Conservation (phyloP, 92 coral and sea anemone genomes). For the Epizoanthus rinbou region DNA sequence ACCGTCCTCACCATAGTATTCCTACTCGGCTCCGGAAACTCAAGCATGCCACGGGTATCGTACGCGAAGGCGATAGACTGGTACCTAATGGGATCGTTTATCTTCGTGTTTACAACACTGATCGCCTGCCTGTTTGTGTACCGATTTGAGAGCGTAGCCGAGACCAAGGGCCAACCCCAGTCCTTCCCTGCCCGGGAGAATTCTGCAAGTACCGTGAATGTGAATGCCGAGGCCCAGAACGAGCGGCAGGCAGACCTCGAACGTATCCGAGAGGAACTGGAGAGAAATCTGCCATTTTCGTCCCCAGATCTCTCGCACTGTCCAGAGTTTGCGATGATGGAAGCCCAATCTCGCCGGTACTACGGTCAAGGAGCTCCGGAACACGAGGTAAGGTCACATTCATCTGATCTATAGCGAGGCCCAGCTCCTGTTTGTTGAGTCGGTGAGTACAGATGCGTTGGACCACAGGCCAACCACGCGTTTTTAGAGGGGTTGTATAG, state of each 20-base stretch:
- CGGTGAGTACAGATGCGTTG: too few relatives aligned
- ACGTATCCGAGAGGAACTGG: slow-evolving; percentile 42
- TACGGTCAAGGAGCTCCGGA: slow-evolving; percentile 17
- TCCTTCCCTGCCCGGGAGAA: slow-evolving; percentile 18
- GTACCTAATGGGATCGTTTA: slow-evolving; percentile 93
- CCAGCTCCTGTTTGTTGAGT: too few relatives aligned
- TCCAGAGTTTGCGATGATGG: slow-evolving; percentile 46
- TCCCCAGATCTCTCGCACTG: slow-evolving; percentile 44
- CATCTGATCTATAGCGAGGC: too few relatives aligned
- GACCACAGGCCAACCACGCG: too few relatives aligned
- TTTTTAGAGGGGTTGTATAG: too few relatives aligned
- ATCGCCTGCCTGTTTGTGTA: slow-evolving; percentile 82
- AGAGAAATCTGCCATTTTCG: slow-evolving; percentile 32
- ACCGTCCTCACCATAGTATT: slow-evolving; percentile 96
- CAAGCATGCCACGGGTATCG: slow-evolving; percentile 98
- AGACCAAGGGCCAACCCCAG: slow-evolving; percentile 26
- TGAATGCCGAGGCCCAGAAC: slow-evolving; percentile 51
- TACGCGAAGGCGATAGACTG: slow-evolving; percentile 99
- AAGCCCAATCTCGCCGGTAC: slow-evolving; percentile 30
- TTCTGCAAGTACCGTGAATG: slow-evolving; percentile 33
- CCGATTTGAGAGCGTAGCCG: slow-evolving; percentile 55
- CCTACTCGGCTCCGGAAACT: slow-evolving; percentile 93
- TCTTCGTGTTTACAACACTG: slow-evolving; percentile 95
- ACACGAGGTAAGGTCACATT: background rate
- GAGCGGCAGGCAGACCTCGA: slow-evolving; percentile 28